phyloP scores from a whole-genome alignment of 2,797 vertebrate species.

The Hippoglossus hippoglossus region DNA sequence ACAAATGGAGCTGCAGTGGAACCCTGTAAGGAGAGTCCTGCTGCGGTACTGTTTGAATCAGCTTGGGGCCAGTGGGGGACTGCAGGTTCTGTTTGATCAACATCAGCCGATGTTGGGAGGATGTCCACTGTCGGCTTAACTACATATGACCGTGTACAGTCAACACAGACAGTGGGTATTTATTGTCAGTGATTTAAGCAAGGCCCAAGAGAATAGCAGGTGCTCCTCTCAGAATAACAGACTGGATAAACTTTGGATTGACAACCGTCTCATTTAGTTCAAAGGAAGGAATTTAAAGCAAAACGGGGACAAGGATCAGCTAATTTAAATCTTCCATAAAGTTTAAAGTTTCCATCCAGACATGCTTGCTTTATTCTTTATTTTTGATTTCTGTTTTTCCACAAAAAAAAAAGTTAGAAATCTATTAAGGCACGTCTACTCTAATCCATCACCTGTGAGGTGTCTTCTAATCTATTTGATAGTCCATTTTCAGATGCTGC shows the following conservation, averaged over 20 bases:
- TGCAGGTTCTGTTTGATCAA: slow-evolving; percentile 82
- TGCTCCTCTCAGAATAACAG: not conserved
- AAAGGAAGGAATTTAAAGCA: no score
- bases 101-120: slow-evolving; percentile 73
- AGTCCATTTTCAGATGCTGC: no score
- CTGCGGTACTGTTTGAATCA: slow-evolving; percentile 80
- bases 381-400: no score
- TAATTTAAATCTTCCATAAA: no score
- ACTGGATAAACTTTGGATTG: not conserved
- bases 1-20: slow-evolving; percentile 80
- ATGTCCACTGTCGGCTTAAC: slow-evolving; percentile 69
- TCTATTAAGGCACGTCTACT: no score
- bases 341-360: no score
- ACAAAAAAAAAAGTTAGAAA: no score
- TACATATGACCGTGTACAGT: slow-evolving; percentile 69
- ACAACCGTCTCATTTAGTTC: no score
- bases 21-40: slow-evolving; percentile 76
- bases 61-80: slow-evolving; percentile 69
- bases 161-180: slow-evolving; percentile 61
- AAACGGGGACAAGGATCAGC: not conserved
- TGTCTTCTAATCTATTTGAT: no score
- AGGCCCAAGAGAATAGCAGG: slow-evolving; percentile 5
- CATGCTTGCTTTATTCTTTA: no score
- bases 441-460: no score
- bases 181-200: slow-evolving; percentile 18